Percentiles rank a stretch among this genome's conserved stretches.
These are phyloP conservation scores for Varecia variegata DNA, from an alignment of 2,797 vertebrate genomes.

Conservation along the genomic window DNA sequence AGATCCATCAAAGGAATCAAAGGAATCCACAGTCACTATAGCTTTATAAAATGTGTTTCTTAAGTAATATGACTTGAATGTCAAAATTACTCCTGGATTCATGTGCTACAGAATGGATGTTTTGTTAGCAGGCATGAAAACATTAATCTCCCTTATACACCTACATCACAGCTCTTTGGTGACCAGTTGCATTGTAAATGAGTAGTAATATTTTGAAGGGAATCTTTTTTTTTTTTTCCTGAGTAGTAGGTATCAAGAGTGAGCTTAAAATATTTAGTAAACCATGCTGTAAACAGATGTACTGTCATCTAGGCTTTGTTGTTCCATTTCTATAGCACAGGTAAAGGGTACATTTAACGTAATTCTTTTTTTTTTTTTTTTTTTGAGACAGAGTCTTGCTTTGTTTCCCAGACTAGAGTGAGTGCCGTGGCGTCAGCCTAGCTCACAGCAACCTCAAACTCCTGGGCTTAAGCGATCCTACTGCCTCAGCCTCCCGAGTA, in stretches of 20 bases:
- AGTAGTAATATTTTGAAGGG: neutral
- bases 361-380: too few relatives aligned
- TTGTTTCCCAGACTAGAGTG: too few relatives aligned
- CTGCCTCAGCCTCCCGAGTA: too few relatives aligned
- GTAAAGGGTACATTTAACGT: neutral
- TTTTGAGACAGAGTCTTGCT: too few relatives aligned
- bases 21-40: too few relatives aligned
- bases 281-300: neutral
- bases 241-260: neutral
- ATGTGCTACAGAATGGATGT: neutral
- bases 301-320: neutral
- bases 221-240: neutral
- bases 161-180: neutral
- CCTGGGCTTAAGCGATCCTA: too few relatives aligned
- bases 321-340: neutral
- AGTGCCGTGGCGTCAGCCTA: too few relatives aligned
- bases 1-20: neutral
- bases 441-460: too few relatives aligned
- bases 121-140: neutral
- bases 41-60: neutral
- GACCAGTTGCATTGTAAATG: neutral
- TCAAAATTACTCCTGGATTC: neutral
- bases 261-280: neutral
- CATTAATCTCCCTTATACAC: neutral
- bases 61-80: neutral